Evolutionary conservation across 2,888 invertebrate genomes (phyloP).

Genomic region (Drosophila cracens): DNA sequence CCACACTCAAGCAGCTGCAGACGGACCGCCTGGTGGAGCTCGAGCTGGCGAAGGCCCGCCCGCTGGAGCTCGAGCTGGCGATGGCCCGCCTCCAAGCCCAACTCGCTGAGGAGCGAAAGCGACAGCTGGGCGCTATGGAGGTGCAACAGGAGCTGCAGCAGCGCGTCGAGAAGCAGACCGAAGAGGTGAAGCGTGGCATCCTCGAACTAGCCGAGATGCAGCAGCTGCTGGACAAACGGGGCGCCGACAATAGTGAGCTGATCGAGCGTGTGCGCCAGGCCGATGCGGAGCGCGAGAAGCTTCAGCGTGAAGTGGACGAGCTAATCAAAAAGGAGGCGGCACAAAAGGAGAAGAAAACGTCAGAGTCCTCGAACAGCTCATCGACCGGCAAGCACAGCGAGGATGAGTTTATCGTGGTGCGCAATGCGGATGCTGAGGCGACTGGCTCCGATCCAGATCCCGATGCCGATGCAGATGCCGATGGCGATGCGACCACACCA

Average conservation of each 20-base stretch:
- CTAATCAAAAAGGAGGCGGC: slow-evolving; percentile 44
- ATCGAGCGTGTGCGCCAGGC: slow-evolving; percentile 77
- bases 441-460: slow-evolving; percentile 44
- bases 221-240: slow-evolving; percentile 77
- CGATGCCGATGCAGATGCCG: slow-evolving; percentile 44
- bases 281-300: slow-evolving; percentile 75
- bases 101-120: slow-evolving; percentile 47
- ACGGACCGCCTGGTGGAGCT: slow-evolving; percentile 67
- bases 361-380: slow-evolving; percentile 76
- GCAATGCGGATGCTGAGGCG: slow-evolving; percentile 73
- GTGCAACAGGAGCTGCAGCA: slow-evolving; percentile 65
- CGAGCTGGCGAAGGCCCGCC: slow-evolving; percentile 69
- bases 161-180: slow-evolving; percentile 70
- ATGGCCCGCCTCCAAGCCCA: slow-evolving; percentile 68
- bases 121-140: slow-evolving; percentile 42
- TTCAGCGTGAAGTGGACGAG: slow-evolving; percentile 78
- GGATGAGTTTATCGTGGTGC: slow-evolving; percentile 83
- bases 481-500: slow-evolving; percentile 58
- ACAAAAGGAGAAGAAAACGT: slow-evolving; percentile 77
- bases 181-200: slow-evolving; percentile 72
- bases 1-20: slow-evolving; percentile 83
- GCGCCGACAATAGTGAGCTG: slow-evolving; percentile 74
- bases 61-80: slow-evolving; percentile 67
- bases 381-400: slow-evolving; percentile 81
- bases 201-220: slow-evolving; percentile 77